These are phyloP conservation scores for Pampus argenteus DNA, from an alignment of 2,797 vertebrate genomes.

Conservation along the genomic window DNA sequence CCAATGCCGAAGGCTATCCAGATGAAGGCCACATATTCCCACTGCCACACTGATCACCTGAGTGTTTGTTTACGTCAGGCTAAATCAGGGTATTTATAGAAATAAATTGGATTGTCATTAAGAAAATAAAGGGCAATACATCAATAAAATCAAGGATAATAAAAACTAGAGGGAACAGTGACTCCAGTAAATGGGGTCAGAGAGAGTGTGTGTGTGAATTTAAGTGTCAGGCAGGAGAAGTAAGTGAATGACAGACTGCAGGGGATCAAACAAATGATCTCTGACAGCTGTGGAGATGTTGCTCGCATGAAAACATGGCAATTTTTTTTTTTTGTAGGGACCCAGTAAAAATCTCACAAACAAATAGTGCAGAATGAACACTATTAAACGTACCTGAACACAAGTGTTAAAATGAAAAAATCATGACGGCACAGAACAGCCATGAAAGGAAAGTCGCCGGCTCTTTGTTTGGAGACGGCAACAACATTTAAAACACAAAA, in stretches of 20 bases:
- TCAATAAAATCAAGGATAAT: conserved; percentile 33
- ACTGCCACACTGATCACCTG: neutral
- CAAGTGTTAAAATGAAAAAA: conserved; percentile 9
- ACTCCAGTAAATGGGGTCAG: conserved; percentile 8
- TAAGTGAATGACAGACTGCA: conserved; percentile 32
- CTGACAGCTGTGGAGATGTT: conserved; percentile 27
- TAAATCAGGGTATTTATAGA: conserved; percentile 42
- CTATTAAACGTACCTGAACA: conserved; percentile 1
- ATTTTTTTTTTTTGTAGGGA: conserved; percentile 31
- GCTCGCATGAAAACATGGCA: conserved; percentile 17
- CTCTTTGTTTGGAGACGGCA: too few relatives aligned
- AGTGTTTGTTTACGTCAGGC: conserved; percentile 18
- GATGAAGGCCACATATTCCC: conserved; percentile 25
- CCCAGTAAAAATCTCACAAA: conserved; percentile 1
- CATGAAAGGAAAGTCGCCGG: conserved; percentile 11
- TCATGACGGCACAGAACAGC: conserved; percentile 4
- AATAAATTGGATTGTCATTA: conserved; percentile 9
- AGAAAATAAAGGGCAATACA: conserved; percentile 32
- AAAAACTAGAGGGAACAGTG: conserved; percentile 25
- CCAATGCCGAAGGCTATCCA: neutral
- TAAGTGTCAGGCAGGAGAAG: neutral
- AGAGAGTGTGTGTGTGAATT: neutral
- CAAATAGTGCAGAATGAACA: conserved; percentile 19
- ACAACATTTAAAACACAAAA: conserved; percentile 35
- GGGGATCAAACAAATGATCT: conserved; percentile 37